A percentile compares a stretch with the other conserved stretches of the same genome.
These are phyloP conservation scores for Hylaea fasciaria DNA, from an alignment of 2,888 invertebrate species.

Conservation along the genomic window DNA sequence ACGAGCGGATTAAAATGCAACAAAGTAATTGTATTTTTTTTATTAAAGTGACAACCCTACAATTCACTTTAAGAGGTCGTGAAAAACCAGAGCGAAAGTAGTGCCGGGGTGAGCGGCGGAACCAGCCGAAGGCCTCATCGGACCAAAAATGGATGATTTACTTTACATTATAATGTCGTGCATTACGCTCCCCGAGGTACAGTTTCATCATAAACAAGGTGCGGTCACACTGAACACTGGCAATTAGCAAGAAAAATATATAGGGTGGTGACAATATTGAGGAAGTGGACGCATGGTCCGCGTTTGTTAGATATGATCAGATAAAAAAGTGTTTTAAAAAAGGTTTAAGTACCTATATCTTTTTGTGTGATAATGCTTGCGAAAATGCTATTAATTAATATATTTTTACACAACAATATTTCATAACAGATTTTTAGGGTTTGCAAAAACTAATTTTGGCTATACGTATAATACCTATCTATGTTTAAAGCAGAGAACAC, in stretches of 20 bases:
- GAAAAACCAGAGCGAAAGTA: conserved; percentile 79
- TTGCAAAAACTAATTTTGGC: too few species aligned
- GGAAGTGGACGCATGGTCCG: neutral
- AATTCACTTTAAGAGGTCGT: conserved; percentile 58
- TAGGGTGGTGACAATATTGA: neutral
- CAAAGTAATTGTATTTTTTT: neutral
- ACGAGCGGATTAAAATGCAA: neutral
- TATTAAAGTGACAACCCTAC: conserved; percentile 32
- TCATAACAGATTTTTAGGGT: too few species aligned
- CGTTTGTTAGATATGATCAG: neutral
- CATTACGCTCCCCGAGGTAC: conserved; percentile 3
- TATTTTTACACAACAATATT: too few species aligned
- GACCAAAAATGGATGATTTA: conserved; percentile 77
- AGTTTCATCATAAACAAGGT: conserved; percentile 22
- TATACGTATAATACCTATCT: too few species aligned
- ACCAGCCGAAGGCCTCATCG: conserved; percentile 70
- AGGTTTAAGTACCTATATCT: too few species aligned
- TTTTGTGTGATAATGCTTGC: too few species aligned
- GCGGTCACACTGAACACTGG: conserved; percentile 8
- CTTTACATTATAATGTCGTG: conserved; percentile 16
- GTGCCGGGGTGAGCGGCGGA: conserved; percentile 70
- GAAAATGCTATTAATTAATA: too few species aligned
- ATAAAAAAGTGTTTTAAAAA: neutral
- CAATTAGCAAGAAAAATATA: conserved; percentile 3
- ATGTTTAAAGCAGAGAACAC: too few species aligned